Evolutionary conservation across 2,113 vertebrate species (phyloP).

Genomic region (Lipophrys pholis): DNA sequence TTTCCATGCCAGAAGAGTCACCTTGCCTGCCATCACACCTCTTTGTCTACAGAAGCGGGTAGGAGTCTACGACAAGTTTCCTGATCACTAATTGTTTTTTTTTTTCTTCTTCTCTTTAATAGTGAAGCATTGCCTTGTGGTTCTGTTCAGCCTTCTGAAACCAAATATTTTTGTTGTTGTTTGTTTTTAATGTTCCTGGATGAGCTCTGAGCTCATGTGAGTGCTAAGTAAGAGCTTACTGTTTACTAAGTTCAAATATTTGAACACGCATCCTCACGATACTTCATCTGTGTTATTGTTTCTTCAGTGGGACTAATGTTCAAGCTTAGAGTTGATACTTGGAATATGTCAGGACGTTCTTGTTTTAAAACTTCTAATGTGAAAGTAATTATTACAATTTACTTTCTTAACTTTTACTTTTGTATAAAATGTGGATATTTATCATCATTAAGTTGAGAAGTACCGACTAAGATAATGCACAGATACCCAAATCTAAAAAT

Average conservation of each 20-base stretch:
- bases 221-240: constrained; percentile 2
- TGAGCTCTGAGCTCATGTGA: constrained; percentile 6
- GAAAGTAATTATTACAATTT: no score
- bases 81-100: constrained; percentile 33
- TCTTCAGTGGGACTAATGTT: not conserved
- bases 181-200: not conserved
- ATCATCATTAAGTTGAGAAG: no score
- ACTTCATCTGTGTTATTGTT: not conserved
- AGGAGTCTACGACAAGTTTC: constrained; percentile 70
- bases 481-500: no score
- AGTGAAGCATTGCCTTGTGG: not conserved
- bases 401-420: no score
- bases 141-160: not conserved
- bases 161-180: not conserved
- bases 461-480: no score
- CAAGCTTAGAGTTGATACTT: not conserved
- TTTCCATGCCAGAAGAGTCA: constrained; percentile 91
- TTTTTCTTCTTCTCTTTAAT: not conserved
- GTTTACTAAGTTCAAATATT: not conserved
- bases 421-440: no score
- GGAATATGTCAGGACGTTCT: not conserved
- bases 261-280: constrained; percentile 3
- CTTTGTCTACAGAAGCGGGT: constrained; percentile 92
- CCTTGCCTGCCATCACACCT: constrained; percentile 90
- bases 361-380: no score